Conservation (phyloP, 2,797 vertebrate species). For the Falco rusticolus region DNA sequence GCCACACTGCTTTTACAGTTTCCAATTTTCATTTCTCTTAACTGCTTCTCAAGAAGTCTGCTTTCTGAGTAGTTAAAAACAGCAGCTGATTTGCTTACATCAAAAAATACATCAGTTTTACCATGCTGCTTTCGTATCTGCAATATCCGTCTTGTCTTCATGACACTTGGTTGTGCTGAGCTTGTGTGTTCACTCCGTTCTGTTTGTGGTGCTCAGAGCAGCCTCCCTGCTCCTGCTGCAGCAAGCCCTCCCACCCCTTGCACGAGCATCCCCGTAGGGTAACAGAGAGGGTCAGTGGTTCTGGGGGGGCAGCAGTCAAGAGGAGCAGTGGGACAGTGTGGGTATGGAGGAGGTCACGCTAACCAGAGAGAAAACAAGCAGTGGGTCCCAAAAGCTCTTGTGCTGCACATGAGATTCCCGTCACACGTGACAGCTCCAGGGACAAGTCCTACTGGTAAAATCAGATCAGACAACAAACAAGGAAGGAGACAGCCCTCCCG, state of each 20-base stretch:
- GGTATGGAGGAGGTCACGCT: background rate
- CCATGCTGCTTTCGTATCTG: background rate
- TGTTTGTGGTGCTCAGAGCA: background rate
- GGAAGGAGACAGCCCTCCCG: background rate
- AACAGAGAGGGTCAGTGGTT: background rate
- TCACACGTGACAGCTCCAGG: background rate
- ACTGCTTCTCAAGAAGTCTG: background rate
- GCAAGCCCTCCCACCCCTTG: rapidly evolving
- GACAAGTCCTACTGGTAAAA: background rate
- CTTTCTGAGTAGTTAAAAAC: background rate
- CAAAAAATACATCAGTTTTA: background rate
- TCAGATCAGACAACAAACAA: background rate
- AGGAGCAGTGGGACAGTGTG: rapidly evolving
- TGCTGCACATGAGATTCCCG: background rate
- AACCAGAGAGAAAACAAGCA: background rate
- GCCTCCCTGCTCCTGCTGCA: background rate
- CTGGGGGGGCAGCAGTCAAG: background rate
- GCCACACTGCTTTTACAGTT: background rate
- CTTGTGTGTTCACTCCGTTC: background rate
- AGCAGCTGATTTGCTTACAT: background rate
- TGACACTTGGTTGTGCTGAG: background rate
- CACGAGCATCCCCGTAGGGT: rapidly evolving
- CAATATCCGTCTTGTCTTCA: background rate
- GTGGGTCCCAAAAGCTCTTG: background rate
- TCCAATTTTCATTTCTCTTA: background rate